phyloP scores from a whole-genome alignment of 2,888 invertebrate genomes.

The Notocelia uddmanniana region DNA sequence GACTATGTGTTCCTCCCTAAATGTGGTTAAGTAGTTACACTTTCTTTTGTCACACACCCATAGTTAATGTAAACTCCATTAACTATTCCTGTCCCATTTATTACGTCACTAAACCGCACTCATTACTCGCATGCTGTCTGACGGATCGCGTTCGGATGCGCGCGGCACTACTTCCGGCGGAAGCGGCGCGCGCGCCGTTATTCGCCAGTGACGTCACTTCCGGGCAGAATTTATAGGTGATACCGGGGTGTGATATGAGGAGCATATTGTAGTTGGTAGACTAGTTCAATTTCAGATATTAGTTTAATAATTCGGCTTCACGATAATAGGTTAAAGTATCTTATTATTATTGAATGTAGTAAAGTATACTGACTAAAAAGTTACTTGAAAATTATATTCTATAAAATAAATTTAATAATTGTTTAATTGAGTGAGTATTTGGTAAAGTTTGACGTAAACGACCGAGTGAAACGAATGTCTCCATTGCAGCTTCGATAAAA shows the following conservation, averaged over 20 bases:
- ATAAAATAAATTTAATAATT: no score
- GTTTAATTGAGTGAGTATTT: no score
- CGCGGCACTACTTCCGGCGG: conserved; percentile 72
- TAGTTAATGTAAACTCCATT: conserved; percentile 20
- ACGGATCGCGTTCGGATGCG: conserved; percentile 75
- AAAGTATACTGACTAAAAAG: no score
- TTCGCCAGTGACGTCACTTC: conserved; percentile 73
- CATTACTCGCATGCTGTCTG: conserved; percentile 73
- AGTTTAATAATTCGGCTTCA: no score
- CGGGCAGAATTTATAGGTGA: conserved; percentile 49
- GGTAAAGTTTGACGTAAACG: no score
- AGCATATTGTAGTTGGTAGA: background rate
- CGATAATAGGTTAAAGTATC: no score
- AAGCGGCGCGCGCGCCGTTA: conserved; percentile 74
- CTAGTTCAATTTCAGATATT: background rate
- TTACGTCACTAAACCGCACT: conserved; percentile 54
- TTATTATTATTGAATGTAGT: no score
- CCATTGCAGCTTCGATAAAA: no score
- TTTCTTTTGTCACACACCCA: background rate
- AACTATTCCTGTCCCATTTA: conserved; percentile 48
- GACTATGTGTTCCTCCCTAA: no score
- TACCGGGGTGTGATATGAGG: background rate
- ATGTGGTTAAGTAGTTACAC: no score
- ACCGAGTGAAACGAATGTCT: no score
- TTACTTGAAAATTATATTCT: no score